Evolutionary conservation across 2,797 vertebrate species (phyloP).

Genomic region (Apodemus agrarius): DNA sequence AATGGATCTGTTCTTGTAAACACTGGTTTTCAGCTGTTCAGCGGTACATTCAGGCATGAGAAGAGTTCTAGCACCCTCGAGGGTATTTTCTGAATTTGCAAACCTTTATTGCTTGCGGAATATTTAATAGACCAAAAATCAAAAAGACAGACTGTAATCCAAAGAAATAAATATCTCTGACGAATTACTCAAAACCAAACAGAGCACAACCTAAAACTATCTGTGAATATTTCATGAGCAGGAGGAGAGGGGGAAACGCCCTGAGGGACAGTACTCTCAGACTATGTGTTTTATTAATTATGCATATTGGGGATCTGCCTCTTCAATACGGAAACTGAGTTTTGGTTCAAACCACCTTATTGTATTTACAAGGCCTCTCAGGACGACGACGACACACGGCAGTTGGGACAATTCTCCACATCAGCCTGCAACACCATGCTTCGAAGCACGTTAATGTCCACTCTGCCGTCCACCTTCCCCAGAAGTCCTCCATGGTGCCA

Average conservation of each 20-base stretch:
- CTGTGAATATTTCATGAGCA: slow-evolving; percentile 29
- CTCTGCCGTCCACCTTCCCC: slow-evolving; percentile 5
- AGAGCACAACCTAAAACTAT: slow-evolving; percentile 31
- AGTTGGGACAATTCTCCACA: not conserved
- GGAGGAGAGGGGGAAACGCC: not conserved
- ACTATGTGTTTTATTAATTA: not conserved
- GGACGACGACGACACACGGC: not conserved
- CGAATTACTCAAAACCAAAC: slow-evolving; percentile 43
- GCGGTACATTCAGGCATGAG: not conserved
- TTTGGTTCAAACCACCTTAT: not conserved
- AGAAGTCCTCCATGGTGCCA: not conserved
- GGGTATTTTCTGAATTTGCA: slow-evolving; percentile 25
- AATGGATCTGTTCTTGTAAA: not conserved
- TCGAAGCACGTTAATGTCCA: not conserved
- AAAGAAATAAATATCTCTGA: slow-evolving; percentile 38
- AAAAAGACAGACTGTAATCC: slow-evolving; percentile 6
- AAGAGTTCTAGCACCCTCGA: not conserved
- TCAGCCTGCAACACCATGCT: not conserved
- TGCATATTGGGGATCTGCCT: not conserved
- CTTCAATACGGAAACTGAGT: slow-evolving; percentile 24
- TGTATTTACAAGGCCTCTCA: not conserved
- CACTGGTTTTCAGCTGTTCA: not conserved
- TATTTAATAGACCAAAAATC: slow-evolving; percentile 38
- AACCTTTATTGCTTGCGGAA: slow-evolving; percentile 35
- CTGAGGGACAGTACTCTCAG: not conserved